Percentiles rank a stretch among this genome's conserved stretches.
Conservation (phyloP, 35 echinoderm and acorn worm species). For the Anneissia japonica region DNA sequence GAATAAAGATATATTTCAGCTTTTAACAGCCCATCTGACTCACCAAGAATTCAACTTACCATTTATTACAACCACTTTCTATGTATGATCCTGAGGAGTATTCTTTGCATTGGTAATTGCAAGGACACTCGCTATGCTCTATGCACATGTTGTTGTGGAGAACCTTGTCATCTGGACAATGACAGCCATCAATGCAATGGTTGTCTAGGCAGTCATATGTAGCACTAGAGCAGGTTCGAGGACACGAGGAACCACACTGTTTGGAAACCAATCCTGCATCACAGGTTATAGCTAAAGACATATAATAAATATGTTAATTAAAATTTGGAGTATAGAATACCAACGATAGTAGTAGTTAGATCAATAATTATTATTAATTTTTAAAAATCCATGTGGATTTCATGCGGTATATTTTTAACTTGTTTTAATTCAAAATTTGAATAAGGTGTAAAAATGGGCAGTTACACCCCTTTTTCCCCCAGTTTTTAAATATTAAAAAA, state of each 20-base stretch:
- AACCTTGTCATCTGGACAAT: background rate
- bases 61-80: background rate
- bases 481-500: too few species aligned
- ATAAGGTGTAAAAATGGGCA: too few species aligned
- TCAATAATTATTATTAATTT: too few species aligned
- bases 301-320: too few species aligned
- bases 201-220: background rate
- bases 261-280: background rate
- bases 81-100: background rate
- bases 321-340: too few species aligned
- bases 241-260: slow-evolving; percentile 6
- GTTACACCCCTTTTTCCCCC: too few species aligned
- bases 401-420: too few species aligned
- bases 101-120: background rate
- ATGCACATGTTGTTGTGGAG: background rate
- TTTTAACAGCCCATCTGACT: too few species aligned
- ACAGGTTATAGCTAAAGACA: background rate
- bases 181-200: slow-evolving; percentile 15
- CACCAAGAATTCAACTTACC: background rate
- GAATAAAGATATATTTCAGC: too few species aligned
- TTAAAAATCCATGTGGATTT: too few species aligned
- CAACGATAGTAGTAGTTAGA: too few species aligned
- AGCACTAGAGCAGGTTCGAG: background rate
- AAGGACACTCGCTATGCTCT: background rate
- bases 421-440: too few species aligned